phyloP scores from a whole-genome alignment of 1,140 invertebrate species.

The Lepeophtheirus salmonis region DNA sequence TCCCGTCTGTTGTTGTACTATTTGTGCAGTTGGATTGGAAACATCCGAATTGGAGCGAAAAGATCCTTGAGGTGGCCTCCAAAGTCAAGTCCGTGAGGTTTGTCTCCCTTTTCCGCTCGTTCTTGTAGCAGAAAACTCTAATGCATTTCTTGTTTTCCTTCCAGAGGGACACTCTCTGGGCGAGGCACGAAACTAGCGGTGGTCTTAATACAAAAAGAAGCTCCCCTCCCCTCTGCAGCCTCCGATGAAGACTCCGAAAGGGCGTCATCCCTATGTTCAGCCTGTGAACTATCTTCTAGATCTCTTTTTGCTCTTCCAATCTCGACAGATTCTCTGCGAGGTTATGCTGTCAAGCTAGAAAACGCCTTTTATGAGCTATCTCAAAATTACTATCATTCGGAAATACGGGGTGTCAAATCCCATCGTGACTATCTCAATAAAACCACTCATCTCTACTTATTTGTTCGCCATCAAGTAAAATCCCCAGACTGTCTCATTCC shows the following conservation, averaged over 20 bases:
- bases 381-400: constrained; percentile 69
- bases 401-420: constrained; percentile 48
- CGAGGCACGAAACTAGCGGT: constrained; percentile 66
- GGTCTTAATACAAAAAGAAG: constrained; percentile 63
- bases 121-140: constrained; percentile 19
- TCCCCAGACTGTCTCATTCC: too few species aligned
- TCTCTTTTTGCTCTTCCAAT: constrained; percentile 71
- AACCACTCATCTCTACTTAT: constrained; percentile 70
- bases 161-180: constrained; percentile 28
- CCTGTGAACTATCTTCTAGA: constrained; percentile 78
- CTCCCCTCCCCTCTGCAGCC: constrained; percentile 38
- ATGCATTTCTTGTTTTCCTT: neutral
- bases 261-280: constrained; percentile 63
- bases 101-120: constrained; percentile 20
- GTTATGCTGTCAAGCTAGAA: constrained; percentile 45
- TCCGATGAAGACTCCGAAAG: constrained; percentile 71
- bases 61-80: constrained; percentile 73
- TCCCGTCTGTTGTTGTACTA: constrained; percentile 77
- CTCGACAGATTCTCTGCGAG: constrained; percentile 30
- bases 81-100: constrained; percentile 70
- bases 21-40: constrained; percentile 97
- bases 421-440: constrained; percentile 80
- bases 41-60: constrained; percentile 76
- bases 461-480: constrained; percentile 63
- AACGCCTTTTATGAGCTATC: constrained; percentile 79